Evolutionary conservation across 2,797 vertebrate species (phyloP).

Genomic region (Muscicapa comitata): DNA sequence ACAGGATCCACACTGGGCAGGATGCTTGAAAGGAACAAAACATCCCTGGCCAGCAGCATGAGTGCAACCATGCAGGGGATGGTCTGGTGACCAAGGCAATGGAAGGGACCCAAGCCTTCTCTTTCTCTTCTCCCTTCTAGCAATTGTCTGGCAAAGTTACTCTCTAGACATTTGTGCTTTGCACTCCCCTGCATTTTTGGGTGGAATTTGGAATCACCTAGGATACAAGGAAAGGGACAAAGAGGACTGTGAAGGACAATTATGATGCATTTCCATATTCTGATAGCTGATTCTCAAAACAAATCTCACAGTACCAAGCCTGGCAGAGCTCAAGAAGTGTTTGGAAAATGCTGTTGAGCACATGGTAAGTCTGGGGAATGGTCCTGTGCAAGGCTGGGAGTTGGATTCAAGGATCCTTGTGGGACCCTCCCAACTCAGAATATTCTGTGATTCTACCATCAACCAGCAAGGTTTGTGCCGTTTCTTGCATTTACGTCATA

Average conservation of each 20-base stretch:
- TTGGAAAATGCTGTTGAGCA: neutral
- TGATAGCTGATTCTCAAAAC: neutral
- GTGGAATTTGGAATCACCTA: neutral
- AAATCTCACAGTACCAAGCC: neutral
- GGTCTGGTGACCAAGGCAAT: neutral
- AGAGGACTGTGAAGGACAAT: neutral
- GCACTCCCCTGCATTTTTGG: neutral
- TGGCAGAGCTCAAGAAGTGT: neutral
- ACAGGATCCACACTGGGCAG: neutral
- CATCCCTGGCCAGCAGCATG: neutral
- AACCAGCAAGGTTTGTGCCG: neutral
- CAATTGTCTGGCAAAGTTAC: neutral
- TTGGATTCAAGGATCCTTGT: accelerated
- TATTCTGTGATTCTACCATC: neutral
- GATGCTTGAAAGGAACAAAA: neutral
- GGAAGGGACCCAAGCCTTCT: neutral
- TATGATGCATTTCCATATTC: neutral
- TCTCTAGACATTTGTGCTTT: neutral
- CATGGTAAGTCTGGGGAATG: neutral
- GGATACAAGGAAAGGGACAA: neutral
- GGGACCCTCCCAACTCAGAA: neutral
- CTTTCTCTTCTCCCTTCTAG: neutral
- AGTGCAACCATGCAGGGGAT: neutral
- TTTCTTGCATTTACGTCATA: neutral
- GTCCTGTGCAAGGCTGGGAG: neutral